Evolutionary conservation across 37 sponge, comb jelly and placozoan genomes (phyloP).

Genomic region (Tethya wilhelma): DNA sequence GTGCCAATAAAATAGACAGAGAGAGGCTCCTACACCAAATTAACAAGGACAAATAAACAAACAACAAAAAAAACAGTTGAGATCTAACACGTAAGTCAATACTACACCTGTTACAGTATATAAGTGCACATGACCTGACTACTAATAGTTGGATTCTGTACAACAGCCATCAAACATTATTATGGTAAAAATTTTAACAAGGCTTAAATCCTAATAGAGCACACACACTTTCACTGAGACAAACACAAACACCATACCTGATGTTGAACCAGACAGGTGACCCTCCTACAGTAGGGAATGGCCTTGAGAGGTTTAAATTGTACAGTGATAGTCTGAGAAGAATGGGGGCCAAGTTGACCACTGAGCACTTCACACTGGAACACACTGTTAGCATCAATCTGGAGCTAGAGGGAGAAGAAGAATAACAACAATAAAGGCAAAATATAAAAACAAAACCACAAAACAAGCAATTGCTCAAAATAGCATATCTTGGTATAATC

Average conservation of each 20-base stretch:
- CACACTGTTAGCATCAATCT: slow-evolving; percentile 57
- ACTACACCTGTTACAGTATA: too few relatives aligned
- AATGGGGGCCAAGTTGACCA: slow-evolving; percentile 49
- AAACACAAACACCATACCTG: slow-evolving; percentile 54
- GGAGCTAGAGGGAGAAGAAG: slow-evolving; percentile 33
- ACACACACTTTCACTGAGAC: neutral
- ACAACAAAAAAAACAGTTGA: too few relatives aligned
- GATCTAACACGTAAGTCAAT: too few relatives aligned
- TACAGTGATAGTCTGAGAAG: slow-evolving; percentile 52
- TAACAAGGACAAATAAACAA: neutral
- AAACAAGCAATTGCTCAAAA: neutral
- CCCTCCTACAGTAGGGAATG: slow-evolving; percentile 76
- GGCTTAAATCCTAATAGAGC: neutral
- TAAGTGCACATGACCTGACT: too few relatives aligned
- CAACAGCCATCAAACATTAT: too few relatives aligned
- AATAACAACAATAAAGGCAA: neutral
- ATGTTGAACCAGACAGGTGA: slow-evolving; percentile 78
- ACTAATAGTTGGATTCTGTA: too few relatives aligned
- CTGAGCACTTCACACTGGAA: slow-evolving; percentile 67
- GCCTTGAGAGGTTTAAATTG: slow-evolving; percentile 79
- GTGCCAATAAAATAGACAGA: slow-evolving; percentile 83
- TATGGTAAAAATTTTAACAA: neutral
- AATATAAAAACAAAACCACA: neutral
- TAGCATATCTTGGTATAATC: neutral
- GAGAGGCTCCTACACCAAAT: slow-evolving; percentile 66